Conservation (phyloP, 1,140 invertebrate genomes). For the Drosophila tsacasi region DNA sequence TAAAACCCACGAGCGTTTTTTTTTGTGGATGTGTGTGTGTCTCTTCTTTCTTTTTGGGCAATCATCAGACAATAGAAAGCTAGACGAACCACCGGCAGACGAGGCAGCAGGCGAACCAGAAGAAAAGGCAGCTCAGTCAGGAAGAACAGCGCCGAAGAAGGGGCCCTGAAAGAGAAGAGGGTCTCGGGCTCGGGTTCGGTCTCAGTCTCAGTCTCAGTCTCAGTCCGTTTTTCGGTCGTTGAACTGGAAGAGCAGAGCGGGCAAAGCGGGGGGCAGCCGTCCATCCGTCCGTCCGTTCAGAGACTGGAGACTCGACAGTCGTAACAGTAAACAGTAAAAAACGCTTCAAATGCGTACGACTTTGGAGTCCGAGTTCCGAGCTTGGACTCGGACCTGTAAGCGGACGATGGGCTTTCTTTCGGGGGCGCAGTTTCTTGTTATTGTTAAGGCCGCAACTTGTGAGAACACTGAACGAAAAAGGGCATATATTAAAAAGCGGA, state of each 20-base stretch:
- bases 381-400: constrained; percentile 22
- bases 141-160: constrained; percentile 78
- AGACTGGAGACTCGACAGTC: constrained; percentile 23
- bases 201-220: constrained; percentile 50
- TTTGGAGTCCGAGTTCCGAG: constrained; percentile 30
- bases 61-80: constrained; percentile 82
- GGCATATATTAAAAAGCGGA: neutral
- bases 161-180: constrained; percentile 50
- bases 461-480: constrained; percentile 21
- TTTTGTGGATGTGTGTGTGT: constrained; percentile 1
- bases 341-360: constrained; percentile 69
- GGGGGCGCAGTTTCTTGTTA: constrained; percentile 12
- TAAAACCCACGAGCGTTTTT: constrained; percentile 72
- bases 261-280: constrained; percentile 9
- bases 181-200: constrained; percentile 30
- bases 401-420: constrained; percentile 37
- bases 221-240: constrained; percentile 76
- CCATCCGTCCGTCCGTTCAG: constrained; percentile 1
- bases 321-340: constrained; percentile 73
- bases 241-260: constrained; percentile 49
- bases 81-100: constrained; percentile 67
- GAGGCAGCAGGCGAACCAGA: constrained; percentile 47
- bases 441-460: constrained; percentile 32
- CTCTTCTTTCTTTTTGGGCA: constrained; percentile 69
- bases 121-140: constrained; percentile 69